Base-by-base conservation (phyloP, 2,113 vertebrate species). In the cattle (Bos taurus) region DNA sequence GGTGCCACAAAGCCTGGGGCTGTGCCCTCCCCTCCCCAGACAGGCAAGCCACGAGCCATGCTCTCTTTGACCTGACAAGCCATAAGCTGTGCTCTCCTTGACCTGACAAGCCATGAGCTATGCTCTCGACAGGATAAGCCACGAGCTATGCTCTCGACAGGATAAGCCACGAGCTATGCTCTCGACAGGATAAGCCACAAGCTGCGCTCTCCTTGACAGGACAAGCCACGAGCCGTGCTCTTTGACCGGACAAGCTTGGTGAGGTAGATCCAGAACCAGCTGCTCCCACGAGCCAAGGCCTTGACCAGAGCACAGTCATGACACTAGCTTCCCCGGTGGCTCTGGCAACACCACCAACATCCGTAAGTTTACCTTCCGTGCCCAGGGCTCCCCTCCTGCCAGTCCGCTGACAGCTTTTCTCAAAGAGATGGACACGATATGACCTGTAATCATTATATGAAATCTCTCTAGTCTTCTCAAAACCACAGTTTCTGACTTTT, bases 11-110 rank as follows among this genome's bases (percentile, higher is more conserved):
- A 67, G 48, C 23, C 85, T 50, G 19, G 1, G 9, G 25, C 74
- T 25, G 11, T 3, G 23, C 46, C 33, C 64, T 57, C 33, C 80
- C 50, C 26, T 64, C 64, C 43, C 50, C 2, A 16, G 26, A 57
- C 56, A 0, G 3, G n/a, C 50, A 11, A 64, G 60, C 64, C 25
- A 3, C 0, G 0, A 74, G 36, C n/a, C 33, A 0, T 1, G 4
- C 8, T 67, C 33, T 67, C 64, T 14, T 23, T 57, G 56, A 23
- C 56, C 56, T 1, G 56, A 57, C 56, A 23, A 23, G 56, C 56
- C 56, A 10, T 5, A 40, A 40, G 40, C 64, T 8, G 9, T 2
- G 19, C 23, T 67, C 36, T 46, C n/a, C 71, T 15, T 36, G 28
- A 60, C 52, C 0, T 5, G 50, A 12, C 36, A 9, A 60, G 50